Evolutionary conservation across 2,797 vertebrate species (phyloP), one percentile per base, ranked within the genome.

Genomic region (Eutrigla gurnardus): DNA sequence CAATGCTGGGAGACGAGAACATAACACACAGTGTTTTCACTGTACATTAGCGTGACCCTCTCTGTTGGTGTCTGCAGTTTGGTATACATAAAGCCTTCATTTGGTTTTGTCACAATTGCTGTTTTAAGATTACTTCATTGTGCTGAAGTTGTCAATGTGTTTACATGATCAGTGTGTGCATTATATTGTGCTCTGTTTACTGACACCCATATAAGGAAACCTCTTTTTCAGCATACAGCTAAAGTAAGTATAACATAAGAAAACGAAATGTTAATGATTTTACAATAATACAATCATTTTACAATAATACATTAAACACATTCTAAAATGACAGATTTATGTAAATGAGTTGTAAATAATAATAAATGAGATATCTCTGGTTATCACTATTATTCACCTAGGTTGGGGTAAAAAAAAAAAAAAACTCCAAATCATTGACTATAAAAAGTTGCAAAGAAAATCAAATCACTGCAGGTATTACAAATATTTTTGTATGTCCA

Each of bases 151-250:
- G 25, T 25, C 25, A 25, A 57, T 53, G 54, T 84, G 84, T 90
- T 91, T 86, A 90, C 84, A 85, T 81, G 25, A 81, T 89, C 45
- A 72, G 49, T 35, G 75, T 73, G 83, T 85, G 69, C 66, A 79
- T 85, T 81, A 66, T 55, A 35, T 76, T 53, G 59, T 79, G 55
- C 63, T 73, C 54, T 77, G 70, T 84, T 88, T 78, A 78, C 59
- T 53, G 62, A 81, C 59, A 73, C 46, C 52, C 10, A 55, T 49
- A 46, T 33, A 62, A 52, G 13, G 47, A 78, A 80, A 59, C 25
- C 2, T 17, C 14, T 47, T 55, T 39, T 2, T 58, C 39, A 35
- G 57, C 54, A 67, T n/a, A 37, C 57, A 67, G 14, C 57, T 78
- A 18, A 45, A 62, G 46, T 74, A 54, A 11, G 64, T 53, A 18